Evolutionary conservation across 35 echinoderm and acorn worm genomes (phyloP).

Genomic region (Amphiura filiformis): DNA sequence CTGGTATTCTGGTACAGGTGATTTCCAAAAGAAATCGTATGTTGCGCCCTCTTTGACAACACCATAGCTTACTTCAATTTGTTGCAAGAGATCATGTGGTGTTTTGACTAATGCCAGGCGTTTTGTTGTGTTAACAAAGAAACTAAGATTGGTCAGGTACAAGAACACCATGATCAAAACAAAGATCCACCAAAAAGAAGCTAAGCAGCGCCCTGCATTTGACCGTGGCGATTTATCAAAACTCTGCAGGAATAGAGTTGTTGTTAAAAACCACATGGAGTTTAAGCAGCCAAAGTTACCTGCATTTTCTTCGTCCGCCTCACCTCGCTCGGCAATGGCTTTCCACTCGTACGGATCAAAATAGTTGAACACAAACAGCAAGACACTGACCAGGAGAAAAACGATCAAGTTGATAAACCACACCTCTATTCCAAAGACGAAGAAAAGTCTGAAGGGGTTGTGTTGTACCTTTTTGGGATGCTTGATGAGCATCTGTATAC

Average conservation of each 20-base stretch:
- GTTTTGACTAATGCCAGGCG: conserved; percentile 55
- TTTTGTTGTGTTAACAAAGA: conserved; percentile 87
- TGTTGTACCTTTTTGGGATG: conserved; percentile 72
- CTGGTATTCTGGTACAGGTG: conserved; percentile 71
- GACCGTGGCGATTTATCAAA: conserved; percentile 84
- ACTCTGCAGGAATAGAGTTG: conserved; percentile 87
- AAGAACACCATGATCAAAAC: conserved; percentile 93
- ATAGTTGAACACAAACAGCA: conserved; percentile 76
- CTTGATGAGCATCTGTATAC: conserved; percentile 84
- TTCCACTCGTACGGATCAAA: conserved; percentile 95
- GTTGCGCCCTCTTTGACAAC: conserved; percentile 76
- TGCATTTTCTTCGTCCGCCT: conserved; percentile 80
- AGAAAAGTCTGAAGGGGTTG: conserved; percentile 86
- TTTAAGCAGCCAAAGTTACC: conserved; percentile 91
- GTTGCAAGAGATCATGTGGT: conserved; percentile 58
- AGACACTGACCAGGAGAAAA: conserved; percentile 66
- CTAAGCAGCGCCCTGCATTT: conserved; percentile 72
- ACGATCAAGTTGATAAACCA: conserved; percentile 86
- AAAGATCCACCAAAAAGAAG: conserved; percentile 96
- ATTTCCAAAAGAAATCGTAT: conserved; percentile 80
- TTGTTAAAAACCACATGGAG: conserved; percentile 87
- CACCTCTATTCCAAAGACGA: conserved; percentile 84
- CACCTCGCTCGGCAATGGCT: conserved; percentile 63
- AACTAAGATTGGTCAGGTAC: conserved; percentile 84
- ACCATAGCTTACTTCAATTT: conserved; percentile 80